Conservation (phyloP, 2,113 vertebrate genomes). For the Solea solea region DNA sequence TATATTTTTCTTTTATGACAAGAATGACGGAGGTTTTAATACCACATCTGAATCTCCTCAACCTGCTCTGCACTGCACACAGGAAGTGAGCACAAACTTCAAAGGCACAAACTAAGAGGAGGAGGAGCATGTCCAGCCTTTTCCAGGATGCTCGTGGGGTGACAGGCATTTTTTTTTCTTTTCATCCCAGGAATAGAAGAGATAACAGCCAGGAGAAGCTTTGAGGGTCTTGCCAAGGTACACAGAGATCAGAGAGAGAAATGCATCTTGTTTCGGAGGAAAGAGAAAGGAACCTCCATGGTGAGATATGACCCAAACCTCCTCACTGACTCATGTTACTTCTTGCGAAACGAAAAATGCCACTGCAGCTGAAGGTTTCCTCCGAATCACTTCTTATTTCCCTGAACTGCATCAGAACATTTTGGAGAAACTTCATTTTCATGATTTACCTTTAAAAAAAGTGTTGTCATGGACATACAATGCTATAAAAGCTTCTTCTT, state of each 20-base stretch:
- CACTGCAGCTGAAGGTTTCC: conserved; percentile 30
- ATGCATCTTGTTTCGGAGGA: conserved; percentile 46
- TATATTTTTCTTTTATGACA: neutral
- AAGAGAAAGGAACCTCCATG: conserved; percentile 55
- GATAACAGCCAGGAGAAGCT: conserved; percentile 58
- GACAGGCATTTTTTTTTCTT: conserved; percentile 54
- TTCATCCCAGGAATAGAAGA: conserved; percentile 73
- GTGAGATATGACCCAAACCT: conserved; percentile 64
- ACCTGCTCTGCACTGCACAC: conserved; percentile 23
- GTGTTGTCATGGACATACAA: too few relatives aligned
- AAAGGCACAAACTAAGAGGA: conserved; percentile 50
- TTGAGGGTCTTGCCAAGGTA: conserved; percentile 76
- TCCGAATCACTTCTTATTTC: neutral
- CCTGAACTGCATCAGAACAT: too few relatives aligned
- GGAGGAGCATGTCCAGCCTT: conserved; percentile 42
- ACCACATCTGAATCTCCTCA: conserved; percentile 15
- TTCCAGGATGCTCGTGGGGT: conserved; percentile 66
- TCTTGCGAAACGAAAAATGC: conserved; percentile 34
- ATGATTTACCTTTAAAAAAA: too few relatives aligned
- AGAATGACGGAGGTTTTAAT: conserved; percentile 30
- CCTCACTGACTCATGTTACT: conserved; percentile 20
- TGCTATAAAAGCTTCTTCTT: too few relatives aligned
- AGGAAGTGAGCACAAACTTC: conserved; percentile 61
- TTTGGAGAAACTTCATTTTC: too few relatives aligned
- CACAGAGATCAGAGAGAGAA: conserved; percentile 60